These are phyloP conservation scores for Zaprionus capensis DNA, from an alignment of 1,140 invertebrate species.

Conservation along the genomic window DNA sequence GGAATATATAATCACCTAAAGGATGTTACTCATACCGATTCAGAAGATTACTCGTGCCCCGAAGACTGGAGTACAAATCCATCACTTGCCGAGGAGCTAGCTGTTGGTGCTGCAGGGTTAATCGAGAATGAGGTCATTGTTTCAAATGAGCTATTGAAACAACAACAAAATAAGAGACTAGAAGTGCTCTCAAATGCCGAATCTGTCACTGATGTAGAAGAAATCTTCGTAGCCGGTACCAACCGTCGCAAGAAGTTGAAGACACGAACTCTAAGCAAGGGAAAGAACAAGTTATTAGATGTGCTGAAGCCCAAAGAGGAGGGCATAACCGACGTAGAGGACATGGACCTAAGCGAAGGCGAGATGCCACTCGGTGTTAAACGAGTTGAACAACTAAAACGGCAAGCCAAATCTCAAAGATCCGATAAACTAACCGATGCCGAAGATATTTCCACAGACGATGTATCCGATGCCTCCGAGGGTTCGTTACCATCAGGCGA, in stretches of 20 bases:
- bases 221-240: constrained; percentile 83
- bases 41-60: constrained; percentile 84
- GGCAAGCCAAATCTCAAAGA: constrained; percentile 39
- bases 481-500: constrained; percentile 20
- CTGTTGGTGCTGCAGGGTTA: constrained; percentile 31
- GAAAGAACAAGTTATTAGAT: constrained; percentile 70
- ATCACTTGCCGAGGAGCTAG: constrained; percentile 55
- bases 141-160: constrained; percentile 73
- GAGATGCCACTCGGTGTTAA: constrained; percentile 63
- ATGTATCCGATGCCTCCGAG: constrained; percentile 63
- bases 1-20: constrained; percentile 77
- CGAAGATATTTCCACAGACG: constrained; percentile 75
- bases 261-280: constrained; percentile 70
- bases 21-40: constrained; percentile 83
- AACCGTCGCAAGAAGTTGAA: constrained; percentile 80
- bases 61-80: constrained; percentile 74
- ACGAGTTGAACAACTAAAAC: constrained; percentile 69
- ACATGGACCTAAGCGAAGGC: constrained; percentile 85
- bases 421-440: constrained; percentile 54
- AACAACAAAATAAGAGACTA: constrained; percentile 64
- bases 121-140: constrained; percentile 77
- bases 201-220: constrained; percentile 85
- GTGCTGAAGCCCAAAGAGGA: constrained; percentile 56
- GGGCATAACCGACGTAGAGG: constrained; percentile 85
- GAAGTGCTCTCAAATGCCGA: constrained; percentile 74